Evolutionary conservation across 1,140 invertebrate species (phyloP).

Genomic region (Lanistes nyassanus): DNA sequence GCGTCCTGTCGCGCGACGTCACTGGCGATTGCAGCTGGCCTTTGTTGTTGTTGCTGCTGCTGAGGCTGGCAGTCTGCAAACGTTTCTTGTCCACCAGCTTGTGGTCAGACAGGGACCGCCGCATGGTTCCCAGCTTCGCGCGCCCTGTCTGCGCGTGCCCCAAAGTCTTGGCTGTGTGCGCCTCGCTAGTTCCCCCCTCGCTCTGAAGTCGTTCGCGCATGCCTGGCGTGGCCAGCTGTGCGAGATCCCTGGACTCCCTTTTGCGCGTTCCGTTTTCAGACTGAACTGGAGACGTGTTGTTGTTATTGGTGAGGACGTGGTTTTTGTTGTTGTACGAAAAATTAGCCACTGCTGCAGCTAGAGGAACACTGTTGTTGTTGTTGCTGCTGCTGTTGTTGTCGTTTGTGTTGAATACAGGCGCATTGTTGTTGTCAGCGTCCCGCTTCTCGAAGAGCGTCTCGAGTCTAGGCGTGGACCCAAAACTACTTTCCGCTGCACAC

Average conservation of each 20-base stretch:
- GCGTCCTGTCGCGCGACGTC: neutral
- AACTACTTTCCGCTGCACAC: conserved; percentile 22
- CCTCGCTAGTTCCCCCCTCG: neutral
- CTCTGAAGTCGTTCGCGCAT: neutral
- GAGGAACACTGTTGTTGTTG: neutral
- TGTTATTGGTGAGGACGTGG: too few relatives aligned
- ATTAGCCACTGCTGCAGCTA: too few relatives aligned
- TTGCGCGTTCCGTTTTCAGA: conserved; percentile 1
- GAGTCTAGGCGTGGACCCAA: conserved; percentile 20
- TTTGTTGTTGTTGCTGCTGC: neutral
- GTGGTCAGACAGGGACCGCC: conserved; percentile 26
- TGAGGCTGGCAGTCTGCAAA: conserved; percentile 1
- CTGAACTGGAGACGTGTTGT: neutral
- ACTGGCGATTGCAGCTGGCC: conserved; percentile 1
- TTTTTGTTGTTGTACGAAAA: neutral
- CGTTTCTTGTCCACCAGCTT: conserved; percentile 24
- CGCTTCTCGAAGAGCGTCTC: conserved; percentile 28
- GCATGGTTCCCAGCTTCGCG: neutral
- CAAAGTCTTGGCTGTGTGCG: neutral
- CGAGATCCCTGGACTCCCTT: neutral
- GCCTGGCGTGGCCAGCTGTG: neutral
- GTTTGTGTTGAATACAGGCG: neutral
- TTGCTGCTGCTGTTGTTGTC: conserved; percentile 8
- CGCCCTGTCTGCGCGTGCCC: conserved; percentile 9
- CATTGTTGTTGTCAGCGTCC: neutral